Percentiles rank a stretch among this genome's conserved stretches.
These are phyloP conservation scores for Phalangium opilio DNA, from an alignment of 2,888 invertebrate species.

Conservation along the genomic window DNA sequence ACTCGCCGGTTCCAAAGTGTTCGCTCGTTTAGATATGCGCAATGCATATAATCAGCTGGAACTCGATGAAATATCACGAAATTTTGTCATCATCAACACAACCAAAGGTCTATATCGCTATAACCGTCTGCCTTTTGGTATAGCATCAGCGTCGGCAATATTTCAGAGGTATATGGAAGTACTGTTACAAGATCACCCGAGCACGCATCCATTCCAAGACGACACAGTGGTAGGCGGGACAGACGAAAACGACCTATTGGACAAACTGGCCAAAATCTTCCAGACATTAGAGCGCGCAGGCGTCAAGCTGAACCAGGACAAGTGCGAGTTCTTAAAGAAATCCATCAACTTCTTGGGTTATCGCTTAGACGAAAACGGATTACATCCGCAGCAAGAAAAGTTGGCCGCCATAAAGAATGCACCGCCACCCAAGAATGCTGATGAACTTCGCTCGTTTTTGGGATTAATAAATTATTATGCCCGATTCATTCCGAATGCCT, in stretches of 20 bases:
- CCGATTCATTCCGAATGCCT: slow-evolving; percentile 22
- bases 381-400: slow-evolving; percentile 19
- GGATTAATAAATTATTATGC: slow-evolving; percentile 24
- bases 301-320: slow-evolving; percentile 11
- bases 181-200: background rate
- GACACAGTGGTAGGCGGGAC: background rate
- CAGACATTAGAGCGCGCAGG: background rate
- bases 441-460: slow-evolving; percentile 22
- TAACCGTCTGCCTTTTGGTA: background rate
- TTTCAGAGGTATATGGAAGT: slow-evolving; percentile 5
- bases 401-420: slow-evolving; percentile 22
- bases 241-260: background rate
- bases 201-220: no score
- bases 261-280: slow-evolving; percentile 1
- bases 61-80: background rate
- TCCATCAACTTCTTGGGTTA: slow-evolving; percentile 22
- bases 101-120: slow-evolving; percentile 1
- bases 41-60: background rate
- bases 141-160: slow-evolving; percentile 1
- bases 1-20: background rate
- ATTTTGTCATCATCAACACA: slow-evolving; percentile 3
- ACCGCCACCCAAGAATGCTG: slow-evolving; percentile 21
- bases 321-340: slow-evolving; percentile 20
- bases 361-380: slow-evolving; percentile 18
- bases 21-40: background rate